Evolutionary conservation across 2,888 invertebrate species (phyloP).

Genomic region (Zygogramma bicolorata): DNA sequence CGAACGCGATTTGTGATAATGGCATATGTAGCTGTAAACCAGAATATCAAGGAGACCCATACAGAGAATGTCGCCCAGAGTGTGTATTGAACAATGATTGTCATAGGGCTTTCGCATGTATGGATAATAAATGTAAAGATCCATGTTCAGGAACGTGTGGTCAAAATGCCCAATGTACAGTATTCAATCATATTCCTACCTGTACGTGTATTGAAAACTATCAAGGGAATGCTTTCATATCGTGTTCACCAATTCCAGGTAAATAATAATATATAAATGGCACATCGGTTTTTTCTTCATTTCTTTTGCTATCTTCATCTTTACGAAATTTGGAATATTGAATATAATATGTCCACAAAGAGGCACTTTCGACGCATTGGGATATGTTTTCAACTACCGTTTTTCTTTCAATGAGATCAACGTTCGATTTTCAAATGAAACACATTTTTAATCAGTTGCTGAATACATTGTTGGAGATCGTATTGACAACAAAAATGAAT

Average conservation of each 20-base stretch:
- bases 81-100: conserved; percentile 82
- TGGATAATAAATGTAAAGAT: conserved; percentile 77
- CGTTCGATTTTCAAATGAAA: too few relatives aligned
- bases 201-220: conserved; percentile 79
- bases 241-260: conserved; percentile 71
- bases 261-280: conserved; percentile 43
- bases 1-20: conserved; percentile 73
- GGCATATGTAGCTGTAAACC: conserved; percentile 78
- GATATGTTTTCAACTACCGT: too few relatives aligned
- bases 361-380: too few relatives aligned
- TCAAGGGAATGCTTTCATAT: conserved; percentile 79
- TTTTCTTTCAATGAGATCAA: too few relatives aligned
- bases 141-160: conserved; percentile 84
- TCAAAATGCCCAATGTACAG: conserved; percentile 78
- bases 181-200: conserved; percentile 81
- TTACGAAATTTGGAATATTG: too few relatives aligned
- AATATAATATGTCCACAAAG: too few relatives aligned
- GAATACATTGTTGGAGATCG: too few relatives aligned
- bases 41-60: conserved; percentile 80
- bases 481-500: too few relatives aligned
- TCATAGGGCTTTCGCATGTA: conserved; percentile 76
- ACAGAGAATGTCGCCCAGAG: conserved; percentile 77
- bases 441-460: too few relatives aligned
- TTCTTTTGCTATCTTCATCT: too few relatives aligned
- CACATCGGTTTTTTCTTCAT: too few relatives aligned